Base-by-base conservation (phyloP, 2,113 vertebrate genomes). In the Opisthocomus hoazin region DNA sequence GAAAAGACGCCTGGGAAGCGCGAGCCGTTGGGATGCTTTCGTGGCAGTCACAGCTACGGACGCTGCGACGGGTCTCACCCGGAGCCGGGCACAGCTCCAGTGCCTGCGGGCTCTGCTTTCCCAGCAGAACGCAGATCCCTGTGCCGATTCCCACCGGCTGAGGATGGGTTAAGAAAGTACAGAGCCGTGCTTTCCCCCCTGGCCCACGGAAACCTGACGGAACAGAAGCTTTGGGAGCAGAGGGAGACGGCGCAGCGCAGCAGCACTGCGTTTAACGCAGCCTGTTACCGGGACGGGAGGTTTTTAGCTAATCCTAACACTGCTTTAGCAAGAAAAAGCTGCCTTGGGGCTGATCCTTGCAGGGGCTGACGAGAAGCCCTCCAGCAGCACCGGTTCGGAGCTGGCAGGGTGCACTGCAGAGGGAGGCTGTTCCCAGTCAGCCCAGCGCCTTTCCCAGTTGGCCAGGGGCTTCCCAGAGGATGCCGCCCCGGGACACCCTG, bases 31-130 rank as follows among this genome's bases (percentile, higher is more conserved):
- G 70, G 56, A 69, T 50, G 56, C 32, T 12, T 26, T 14, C 1
- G 5, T 9, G 26, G 29, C 2, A 0, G 9, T 76, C 27, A 1
- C 0, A 26, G n/a, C 36, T 50, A 6, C 0, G 37, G 61, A 37
- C 51, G 53, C 58, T 27, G 43, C 2, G 6, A 14, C 24, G 39
- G 69, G 48, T 75, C 41, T 53, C 17, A 8, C 13, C 10, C 2
- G 7, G 60, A 29, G 69, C 13, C 8, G 48, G 41, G 16, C 36
- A 13, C 24, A 10, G 39, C 18, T 15, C 45, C 8, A 12, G 41
- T 41, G 29, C 43, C 46, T 8, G 12, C 0, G 6, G 63, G 54
- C 34, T 87, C 74, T 43, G 39, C n/a, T 50, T 45, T 24, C 27
- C 43, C 1, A 1, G 58, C 23, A 85, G 82, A 58, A 79, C n/a